These are phyloP conservation scores for Donacobius atricapilla DNA, from an alignment of 2,113 vertebrate genomes.

Conservation along the genomic window DNA sequence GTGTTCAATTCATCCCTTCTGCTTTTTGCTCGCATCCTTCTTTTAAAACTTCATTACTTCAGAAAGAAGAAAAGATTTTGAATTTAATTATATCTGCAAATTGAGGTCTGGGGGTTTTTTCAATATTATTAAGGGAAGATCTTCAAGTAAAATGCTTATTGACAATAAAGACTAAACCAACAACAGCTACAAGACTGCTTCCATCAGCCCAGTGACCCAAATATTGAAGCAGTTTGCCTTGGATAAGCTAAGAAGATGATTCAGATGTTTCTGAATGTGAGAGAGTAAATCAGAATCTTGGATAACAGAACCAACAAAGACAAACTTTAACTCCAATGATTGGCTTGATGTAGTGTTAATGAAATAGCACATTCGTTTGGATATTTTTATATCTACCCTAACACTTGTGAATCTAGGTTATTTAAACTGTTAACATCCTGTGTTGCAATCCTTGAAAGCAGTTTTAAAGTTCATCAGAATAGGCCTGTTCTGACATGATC, in stretches of 20 bases:
- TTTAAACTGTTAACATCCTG: neutral
- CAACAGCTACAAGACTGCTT: neutral
- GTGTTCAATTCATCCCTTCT: neutral
- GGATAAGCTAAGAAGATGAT: neutral
- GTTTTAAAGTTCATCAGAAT: neutral
- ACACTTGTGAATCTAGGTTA: neutral
- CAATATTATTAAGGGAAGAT: neutral
- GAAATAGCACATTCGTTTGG: neutral
- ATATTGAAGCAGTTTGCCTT: neutral
- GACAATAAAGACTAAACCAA: neutral
- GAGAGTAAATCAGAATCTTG: neutral
- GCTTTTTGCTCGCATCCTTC: neutral
- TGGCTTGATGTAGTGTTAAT: neutral
- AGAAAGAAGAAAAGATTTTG: neutral
- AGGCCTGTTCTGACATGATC: neutral
- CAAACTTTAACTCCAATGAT: neutral
- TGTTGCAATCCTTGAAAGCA: neutral
- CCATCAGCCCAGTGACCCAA: neutral
- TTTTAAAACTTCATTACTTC: neutral
- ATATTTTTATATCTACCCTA: neutral
- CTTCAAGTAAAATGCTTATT: neutral
- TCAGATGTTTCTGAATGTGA: neutral
- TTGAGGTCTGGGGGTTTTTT: rapidly evolving
- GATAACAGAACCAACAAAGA: neutral
- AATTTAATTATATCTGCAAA: neutral